A percentile compares a stretch with the other conserved stretches of the same genome.
phyloP scores from a whole-genome alignment of 2,888 invertebrate genomes.

The Agrotis exclamationis region DNA sequence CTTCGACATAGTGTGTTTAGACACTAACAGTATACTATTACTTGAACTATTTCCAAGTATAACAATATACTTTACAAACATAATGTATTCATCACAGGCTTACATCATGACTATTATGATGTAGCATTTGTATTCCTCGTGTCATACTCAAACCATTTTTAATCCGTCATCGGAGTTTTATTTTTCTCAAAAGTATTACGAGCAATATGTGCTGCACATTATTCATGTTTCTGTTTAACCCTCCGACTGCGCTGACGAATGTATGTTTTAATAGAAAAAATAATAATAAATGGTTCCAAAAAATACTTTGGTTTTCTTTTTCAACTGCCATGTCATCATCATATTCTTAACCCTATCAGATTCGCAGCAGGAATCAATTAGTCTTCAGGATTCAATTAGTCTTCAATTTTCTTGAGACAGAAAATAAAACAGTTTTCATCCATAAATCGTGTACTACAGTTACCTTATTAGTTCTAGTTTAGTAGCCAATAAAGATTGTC shows the following conservation, averaged over 20 bases:
- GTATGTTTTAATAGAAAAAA: background rate
- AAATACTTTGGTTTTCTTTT: too few relatives aligned
- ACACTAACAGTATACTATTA: slow-evolving; percentile 28
- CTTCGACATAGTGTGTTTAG: too few relatives aligned
- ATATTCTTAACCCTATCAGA: background rate
- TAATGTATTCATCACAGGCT: slow-evolving; percentile 54
- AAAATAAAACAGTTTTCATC: slow-evolving; percentile 7
- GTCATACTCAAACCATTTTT: slow-evolving; percentile 58
- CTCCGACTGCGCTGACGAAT: slow-evolving; percentile 8
- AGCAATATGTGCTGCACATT: slow-evolving; percentile 46
- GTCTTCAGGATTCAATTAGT: too few relatives aligned
- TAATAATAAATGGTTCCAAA: background rate
- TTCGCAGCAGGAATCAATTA: background rate
- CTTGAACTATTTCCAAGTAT: slow-evolving; percentile 29
- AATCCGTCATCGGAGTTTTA: slow-evolving; percentile 57
- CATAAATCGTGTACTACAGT: slow-evolving; percentile 25
- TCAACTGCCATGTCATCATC: too few relatives aligned
- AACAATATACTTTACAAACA: slow-evolving; percentile 36
- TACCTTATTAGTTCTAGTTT: slow-evolving; percentile 47
- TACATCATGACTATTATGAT: slow-evolving; percentile 44
- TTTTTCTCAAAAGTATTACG: slow-evolving; percentile 47
- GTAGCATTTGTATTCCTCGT: slow-evolving; percentile 45
- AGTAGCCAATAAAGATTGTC: slow-evolving; percentile 57
- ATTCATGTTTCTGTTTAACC: slow-evolving; percentile 27
- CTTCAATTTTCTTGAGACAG: background rate